Evolutionary conservation across 2,888 invertebrate species (phyloP).

Genomic region (Limnephilus marmoratus): DNA sequence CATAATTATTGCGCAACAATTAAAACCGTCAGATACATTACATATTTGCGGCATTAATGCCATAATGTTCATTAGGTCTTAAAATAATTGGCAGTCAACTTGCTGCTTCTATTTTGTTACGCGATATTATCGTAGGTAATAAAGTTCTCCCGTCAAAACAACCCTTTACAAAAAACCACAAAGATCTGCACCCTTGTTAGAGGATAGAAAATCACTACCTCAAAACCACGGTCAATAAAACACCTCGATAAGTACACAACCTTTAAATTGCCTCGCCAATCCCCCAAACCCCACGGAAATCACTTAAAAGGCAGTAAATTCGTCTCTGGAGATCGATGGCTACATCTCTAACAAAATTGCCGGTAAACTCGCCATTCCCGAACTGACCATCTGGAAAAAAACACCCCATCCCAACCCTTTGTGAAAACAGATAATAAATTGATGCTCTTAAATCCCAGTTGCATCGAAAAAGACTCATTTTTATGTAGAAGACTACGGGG

Average conservation of each 20-base stretch:
- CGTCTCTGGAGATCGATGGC: conserved; percentile 59
- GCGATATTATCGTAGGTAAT: background rate
- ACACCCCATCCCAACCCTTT: conserved; percentile 50
- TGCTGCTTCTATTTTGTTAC: no score
- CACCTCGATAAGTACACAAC: conserved; percentile 43
- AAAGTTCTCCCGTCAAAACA: background rate
- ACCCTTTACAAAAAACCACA: background rate
- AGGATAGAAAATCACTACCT: conserved; percentile 11
- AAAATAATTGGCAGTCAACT: background rate
- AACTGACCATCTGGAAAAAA: conserved; percentile 60
- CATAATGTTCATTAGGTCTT: background rate
- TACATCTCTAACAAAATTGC: conserved; percentile 55
- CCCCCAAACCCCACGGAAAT: conserved; percentile 48
- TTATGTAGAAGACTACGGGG: conserved; percentile 36
- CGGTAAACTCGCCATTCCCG: conserved; percentile 39
- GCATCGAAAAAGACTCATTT: conserved; percentile 59
- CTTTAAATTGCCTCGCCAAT: conserved; percentile 38
- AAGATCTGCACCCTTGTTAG: background rate
- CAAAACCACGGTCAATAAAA: conserved; percentile 16
- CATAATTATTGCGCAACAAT: no score
- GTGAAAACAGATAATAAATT: conserved; percentile 63
- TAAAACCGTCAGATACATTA: no score
- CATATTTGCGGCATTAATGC: no score
- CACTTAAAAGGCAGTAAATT: conserved; percentile 58
- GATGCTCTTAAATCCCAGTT: conserved; percentile 64